phyloP scores from a whole-genome alignment of 2,797 vertebrate species.

The Sebastes hopkinsi region DNA sequence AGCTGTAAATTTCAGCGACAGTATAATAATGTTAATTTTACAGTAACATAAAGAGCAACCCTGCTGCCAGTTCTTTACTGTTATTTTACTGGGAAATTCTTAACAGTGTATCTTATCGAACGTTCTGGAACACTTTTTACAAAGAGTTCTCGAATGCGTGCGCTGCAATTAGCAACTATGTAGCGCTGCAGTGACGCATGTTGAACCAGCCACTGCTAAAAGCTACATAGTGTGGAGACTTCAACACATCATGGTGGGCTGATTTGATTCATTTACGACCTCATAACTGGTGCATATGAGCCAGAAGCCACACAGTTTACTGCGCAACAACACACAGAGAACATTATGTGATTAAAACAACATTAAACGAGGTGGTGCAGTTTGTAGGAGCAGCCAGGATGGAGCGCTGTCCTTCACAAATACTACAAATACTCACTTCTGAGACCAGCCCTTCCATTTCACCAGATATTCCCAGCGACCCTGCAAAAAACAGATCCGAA shows the following conservation, averaged over 20 bases:
- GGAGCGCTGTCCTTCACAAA: constrained; percentile 73
- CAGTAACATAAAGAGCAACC: too few species aligned
- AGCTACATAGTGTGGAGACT: constrained; percentile 33
- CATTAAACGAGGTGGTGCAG: constrained; percentile 56
- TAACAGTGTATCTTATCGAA: too few species aligned
- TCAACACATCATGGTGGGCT: background rate
- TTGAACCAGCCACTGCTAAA: constrained; percentile 64
- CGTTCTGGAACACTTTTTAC: constrained; percentile 7
- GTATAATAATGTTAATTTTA: too few species aligned
- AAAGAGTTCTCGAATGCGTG: constrained; percentile 15
- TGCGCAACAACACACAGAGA: background rate
- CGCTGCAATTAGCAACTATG: constrained; percentile 48
- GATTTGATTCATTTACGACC: background rate
- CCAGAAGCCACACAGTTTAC: background rate
- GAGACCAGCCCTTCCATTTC: constrained; percentile 99
- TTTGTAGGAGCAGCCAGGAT: constrained; percentile 67
- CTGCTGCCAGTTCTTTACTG: too few species aligned
- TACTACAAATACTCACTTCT: constrained; percentile 91
- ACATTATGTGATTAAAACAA: background rate
- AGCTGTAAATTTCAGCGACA: too few species aligned
- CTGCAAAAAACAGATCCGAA: constrained; percentile 80
- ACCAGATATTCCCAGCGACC: constrained; percentile 99
- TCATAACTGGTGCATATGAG: background rate
- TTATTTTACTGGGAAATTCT: too few species aligned
- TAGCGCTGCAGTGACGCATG: constrained; percentile 67